Base-by-base conservation (phyloP, 2,113 vertebrate species). In the Crotophaga sulcirostris region DNA sequence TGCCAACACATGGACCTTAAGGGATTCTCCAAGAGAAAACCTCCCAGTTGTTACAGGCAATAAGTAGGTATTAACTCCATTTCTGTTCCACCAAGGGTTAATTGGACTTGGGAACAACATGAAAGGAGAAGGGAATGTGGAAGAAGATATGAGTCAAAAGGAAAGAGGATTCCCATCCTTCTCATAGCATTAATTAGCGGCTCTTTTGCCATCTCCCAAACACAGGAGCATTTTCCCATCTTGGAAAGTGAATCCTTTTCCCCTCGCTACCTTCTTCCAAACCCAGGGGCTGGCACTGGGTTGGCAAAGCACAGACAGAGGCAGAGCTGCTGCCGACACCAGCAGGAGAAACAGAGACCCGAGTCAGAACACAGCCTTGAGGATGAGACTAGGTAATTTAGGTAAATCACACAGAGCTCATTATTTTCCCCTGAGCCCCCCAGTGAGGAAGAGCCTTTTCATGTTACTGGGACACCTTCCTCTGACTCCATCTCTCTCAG, bases 81-180 rank as follows among this genome's bases (percentile, higher is more conserved):
- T 69, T 66, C 20, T 77, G 42, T 49, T 62, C 64, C 31, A 84
- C 38, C 31, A 78, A 47, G 44, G 34, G 78, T 95, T 87, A 96
- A 88, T 1, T 28, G 13, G 54, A 70, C 38, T 78, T 8, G 0
- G 44, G n/a, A 81, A 5, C 4, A n/a, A 31, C 10, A 28, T 7
- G 16, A 36, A 78, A 74, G 64, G 28, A 62, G n/a, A 66, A 44
- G 9, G 13, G n/a, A 15, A 68, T 7, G 19, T 34, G 40, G 16
- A 84, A 10, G 15, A 79, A 68, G 38, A 82, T 24, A 24, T 2
- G 7, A 90, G 52, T 75, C 55, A 84, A 77, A 96, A 90, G 13
- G 7, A 51, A 86, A 75, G 42, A 81, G 38, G 14, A 87, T 70
- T 78, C 59, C 24, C 2, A 1, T 16, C 25, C 4, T 73, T 60